Evolutionary conservation across 2,113 vertebrate genomes (phyloP), one percentile per base, ranked within the genome.

Genomic region (Jaculus jaculus): DNA sequence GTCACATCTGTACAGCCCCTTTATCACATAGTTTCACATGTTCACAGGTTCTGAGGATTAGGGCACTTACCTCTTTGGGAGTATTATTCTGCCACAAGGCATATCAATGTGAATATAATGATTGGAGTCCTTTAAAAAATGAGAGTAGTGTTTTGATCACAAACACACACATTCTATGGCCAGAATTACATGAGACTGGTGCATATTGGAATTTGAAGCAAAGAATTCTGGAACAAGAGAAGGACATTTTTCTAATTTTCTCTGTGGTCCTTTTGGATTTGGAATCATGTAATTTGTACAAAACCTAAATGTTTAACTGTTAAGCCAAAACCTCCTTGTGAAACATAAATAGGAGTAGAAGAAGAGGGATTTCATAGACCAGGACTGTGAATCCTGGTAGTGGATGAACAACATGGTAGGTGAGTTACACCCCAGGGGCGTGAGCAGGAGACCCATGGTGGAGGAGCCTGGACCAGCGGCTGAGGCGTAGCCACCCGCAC

Each of bases 341-440:
- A 74, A 91, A 69, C 74, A 37, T 24, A 65, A 93, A 78, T 11
- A 5, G 82, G 71, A 63, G 30, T 74, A 58, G 3, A 17, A 34
- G 5, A 5, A 18, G 2, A 79, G 60, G 65, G 66, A 84, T 93
- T 88, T 93, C n/a, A 80, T 60, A 32, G 26, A 9, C 87, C 34
- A 51, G 69, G 18, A 68, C 37, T 83, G 5, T 84, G 72, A 84
- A 23, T 17, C 34, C 20, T 65, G 3, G 20, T 68, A 63, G 74
- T 78, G 89, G 39, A 75, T 74, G 39, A 89, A 86, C 47, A 84
- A 79, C 78, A 74, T 72, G 69, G 16, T 47, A 74, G n/a, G n/a
- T n/a, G n/a, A n/a, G n/a, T n/a, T n/a, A n/a, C n/a, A n/a, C n/a
- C n/a, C n/a, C n/a, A n/a, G n/a, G n/a, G n/a, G n/a, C n/a, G n/a